Base-by-base conservation (phyloP, 2,888 invertebrate genomes). In the Adineta ricciae region DNA sequence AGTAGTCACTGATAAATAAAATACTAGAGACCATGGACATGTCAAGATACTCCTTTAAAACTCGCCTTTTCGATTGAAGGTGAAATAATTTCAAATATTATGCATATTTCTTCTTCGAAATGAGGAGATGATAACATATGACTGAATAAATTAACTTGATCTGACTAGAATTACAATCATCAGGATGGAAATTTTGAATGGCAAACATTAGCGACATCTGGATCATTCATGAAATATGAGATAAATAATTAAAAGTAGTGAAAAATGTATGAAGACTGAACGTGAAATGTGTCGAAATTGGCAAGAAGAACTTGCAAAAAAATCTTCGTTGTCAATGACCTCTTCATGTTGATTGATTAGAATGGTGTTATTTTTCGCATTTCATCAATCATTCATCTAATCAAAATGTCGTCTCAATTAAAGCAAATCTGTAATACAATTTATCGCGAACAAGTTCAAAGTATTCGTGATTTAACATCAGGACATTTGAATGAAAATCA, bases 401-500 rank as follows among this genome's bases (percentile, higher is more conserved):
- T 21, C 14, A 21, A 14, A 11, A 41, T 41, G 78, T 41, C 41
- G 8, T 78, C 78, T 41, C 78, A 41, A 24, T 36, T 78, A n/a
- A 78, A 78, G n/a, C 3, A 78, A 9, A 78, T 78, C 2, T 78
- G 78, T 78, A 78, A 78, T 41, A 19, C 78, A 41, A 41, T 78
- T n/a, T 19, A 78, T 78, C 78, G 41, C 14, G 78, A 78, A n/a
- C 78, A 78, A 78, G 0, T 78, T 14, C 38, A 78, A 78, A 78
- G 78, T 19, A 78, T 78, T 14, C 41, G 14, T 41, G 78, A 78
- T 41, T 41, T 78, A 41, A 78, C 78, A 78, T 41, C 38, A 38
- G 78, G 78, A 78, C 78, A 78, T 78, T 78, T 78, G 14, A 78
- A 78, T 41, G 78, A 78, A 78, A 78, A 78, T 78, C 24, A 78